phyloP scores from a whole-genome alignment of 2,888 invertebrate genomes.

The Taenaris catops region DNA sequence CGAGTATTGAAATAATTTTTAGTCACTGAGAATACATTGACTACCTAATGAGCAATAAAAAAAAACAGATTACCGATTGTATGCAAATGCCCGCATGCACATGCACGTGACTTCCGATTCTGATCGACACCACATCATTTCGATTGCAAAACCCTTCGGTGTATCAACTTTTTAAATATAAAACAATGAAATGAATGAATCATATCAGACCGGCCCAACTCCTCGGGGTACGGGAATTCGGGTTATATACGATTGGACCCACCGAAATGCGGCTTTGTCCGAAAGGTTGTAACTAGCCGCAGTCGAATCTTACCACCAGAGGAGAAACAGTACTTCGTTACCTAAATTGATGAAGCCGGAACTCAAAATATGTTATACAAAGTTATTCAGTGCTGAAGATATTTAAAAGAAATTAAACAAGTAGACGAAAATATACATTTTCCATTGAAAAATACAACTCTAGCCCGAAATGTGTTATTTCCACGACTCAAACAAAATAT shows the following conservation, averaged over 20 bases:
- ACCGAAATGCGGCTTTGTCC: background rate
- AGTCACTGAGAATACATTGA: no score
- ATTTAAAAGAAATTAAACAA: background rate
- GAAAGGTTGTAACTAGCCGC: background rate
- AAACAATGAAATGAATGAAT: no score
- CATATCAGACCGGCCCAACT: no score
- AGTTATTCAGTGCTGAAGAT: background rate
- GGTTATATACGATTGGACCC: background rate
- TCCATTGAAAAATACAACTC: slow-evolving; percentile 9
- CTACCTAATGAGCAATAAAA: no score
- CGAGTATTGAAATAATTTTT: no score
- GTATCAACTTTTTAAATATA: no score
- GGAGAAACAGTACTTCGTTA: no score
- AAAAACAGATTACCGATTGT: slow-evolving; percentile 35
- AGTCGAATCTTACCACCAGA: no score
- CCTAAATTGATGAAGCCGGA: no score
- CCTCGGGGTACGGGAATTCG: no score
- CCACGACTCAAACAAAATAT: slow-evolving; percentile 2
- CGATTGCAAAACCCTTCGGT: slow-evolving; percentile 24
- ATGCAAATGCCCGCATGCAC: slow-evolving; percentile 65
- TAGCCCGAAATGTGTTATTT: background rate
- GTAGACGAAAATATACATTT: background rate
- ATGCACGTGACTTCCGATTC: slow-evolving; percentile 28
- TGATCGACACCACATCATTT: slow-evolving; percentile 15
- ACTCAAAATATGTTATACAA: no score